Evolutionary conservation across 1,140 invertebrate species (phyloP).

Genomic region (Nymphalis io): DNA sequence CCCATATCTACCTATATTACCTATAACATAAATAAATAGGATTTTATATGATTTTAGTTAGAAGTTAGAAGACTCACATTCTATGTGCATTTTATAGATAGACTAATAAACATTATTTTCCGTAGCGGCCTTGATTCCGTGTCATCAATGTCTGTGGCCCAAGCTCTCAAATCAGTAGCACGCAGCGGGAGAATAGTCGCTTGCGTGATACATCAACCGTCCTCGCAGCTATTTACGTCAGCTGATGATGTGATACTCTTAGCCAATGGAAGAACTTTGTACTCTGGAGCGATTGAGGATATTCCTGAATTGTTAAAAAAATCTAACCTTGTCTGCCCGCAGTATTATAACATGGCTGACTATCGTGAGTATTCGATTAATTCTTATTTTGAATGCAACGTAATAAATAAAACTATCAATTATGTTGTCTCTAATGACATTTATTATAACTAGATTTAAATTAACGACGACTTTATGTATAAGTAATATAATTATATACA

Average conservation of each 20-base stretch:
- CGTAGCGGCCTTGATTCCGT: slow-evolving; percentile 88
- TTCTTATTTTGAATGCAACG: neutral
- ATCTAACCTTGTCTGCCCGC: slow-evolving; percentile 82
- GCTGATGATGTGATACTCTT: slow-evolving; percentile 85
- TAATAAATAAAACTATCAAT: neutral
- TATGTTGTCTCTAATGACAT: too few species aligned
- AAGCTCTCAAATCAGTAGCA: slow-evolving; percentile 85
- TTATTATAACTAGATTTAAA: too few species aligned
- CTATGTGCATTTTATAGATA: too few species aligned
- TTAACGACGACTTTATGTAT: too few species aligned
- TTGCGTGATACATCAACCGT: slow-evolving; percentile 95
- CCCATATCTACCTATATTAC: too few species aligned
- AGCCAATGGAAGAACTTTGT: slow-evolving; percentile 82
- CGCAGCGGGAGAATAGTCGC: slow-evolving; percentile 88
- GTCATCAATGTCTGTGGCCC: slow-evolving; percentile 86
- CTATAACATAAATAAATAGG: too few species aligned
- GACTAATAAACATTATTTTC: neutral
- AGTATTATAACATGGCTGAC: slow-evolving; percentile 86
- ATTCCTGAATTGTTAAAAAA: slow-evolving; percentile 77
- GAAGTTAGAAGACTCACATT: too few species aligned
- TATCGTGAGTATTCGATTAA: slow-evolving; percentile 78
- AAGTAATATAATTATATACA: too few species aligned
- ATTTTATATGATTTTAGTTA: too few species aligned
- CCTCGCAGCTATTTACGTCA: slow-evolving; percentile 89
- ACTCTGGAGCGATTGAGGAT: slow-evolving; percentile 81